These are phyloP conservation scores for Cheilinus undulatus DNA, from an alignment of 2,113 vertebrate species.

Conservation along the genomic window DNA sequence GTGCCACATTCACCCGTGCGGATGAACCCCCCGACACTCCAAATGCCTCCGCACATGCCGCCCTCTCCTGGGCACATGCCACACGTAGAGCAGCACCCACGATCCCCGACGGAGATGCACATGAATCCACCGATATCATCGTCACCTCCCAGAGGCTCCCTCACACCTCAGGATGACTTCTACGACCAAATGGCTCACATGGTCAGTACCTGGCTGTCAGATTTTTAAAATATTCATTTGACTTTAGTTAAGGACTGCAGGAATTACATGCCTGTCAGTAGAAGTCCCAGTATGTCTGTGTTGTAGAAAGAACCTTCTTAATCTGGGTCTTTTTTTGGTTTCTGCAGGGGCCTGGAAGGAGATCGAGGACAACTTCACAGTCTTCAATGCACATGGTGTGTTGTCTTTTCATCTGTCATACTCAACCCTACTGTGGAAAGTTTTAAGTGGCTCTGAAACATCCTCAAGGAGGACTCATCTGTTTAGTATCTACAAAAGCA, in stretches of 20 bases:
- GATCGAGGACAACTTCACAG: constrained; percentile 86
- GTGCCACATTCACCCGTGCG: constrained; percentile 61
- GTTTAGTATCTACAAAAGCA: no score
- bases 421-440: neutral
- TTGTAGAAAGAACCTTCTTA: neutral
- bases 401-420: neutral
- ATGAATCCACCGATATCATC: constrained; percentile 76
- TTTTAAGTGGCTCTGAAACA: no score
- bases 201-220: constrained; percentile 78
- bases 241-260: no score
- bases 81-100: constrained; percentile 43
- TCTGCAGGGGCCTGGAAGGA: constrained; percentile 79
- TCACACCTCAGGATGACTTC: constrained; percentile 86
- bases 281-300: neutral
- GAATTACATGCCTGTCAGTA: neutral
- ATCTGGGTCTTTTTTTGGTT: constrained; percentile 46
- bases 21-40: constrained; percentile 41
- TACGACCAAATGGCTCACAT: constrained; percentile 87
- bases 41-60: constrained; percentile 62
- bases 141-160: constrained; percentile 67
- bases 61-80: constrained; percentile 72
- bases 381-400: constrained; percentile 86
- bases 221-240: neutral
- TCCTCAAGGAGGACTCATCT: no score
- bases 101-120: constrained; percentile 63